Evolutionary conservation across 1,140 invertebrate genomes (phyloP).

Genomic region (Leptoteleia sp.): DNA sequence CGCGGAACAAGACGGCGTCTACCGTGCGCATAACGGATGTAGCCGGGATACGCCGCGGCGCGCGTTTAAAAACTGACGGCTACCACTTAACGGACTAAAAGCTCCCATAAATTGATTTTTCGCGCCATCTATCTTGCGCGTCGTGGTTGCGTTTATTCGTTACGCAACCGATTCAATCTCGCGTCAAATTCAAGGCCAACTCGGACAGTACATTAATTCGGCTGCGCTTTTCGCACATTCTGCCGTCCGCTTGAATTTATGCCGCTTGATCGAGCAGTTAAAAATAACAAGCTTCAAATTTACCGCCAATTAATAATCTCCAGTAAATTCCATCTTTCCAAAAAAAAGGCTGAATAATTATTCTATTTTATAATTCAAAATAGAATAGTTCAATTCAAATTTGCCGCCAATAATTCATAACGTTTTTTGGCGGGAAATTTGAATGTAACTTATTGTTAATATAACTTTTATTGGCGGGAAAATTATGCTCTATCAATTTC

Average conservation of each 20-base stretch:
- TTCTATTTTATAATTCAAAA: no score
- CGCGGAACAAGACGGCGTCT: conserved; percentile 53
- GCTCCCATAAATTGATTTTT: conserved; percentile 56
- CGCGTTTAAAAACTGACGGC: conserved; percentile 53
- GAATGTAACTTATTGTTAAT: neutral
- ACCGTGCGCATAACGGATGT: conserved; percentile 48
- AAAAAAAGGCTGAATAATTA: no score
- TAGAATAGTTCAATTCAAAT: no score
- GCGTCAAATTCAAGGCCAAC: conserved; percentile 12
- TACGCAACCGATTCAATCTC: conserved; percentile 36
- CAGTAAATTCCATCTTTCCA: no score
- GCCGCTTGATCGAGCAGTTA: no score
- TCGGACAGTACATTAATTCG: neutral
- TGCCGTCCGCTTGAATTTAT: no score
- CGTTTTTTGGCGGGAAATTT: conserved; percentile 16
- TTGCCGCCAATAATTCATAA: neutral
- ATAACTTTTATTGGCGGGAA: no score
- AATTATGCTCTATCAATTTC: neutral
- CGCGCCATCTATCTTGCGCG: conserved; percentile 48
- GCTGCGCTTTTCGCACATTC: no score
- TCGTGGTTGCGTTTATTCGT: conserved; percentile 20
- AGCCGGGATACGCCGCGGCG: conserved; percentile 27
- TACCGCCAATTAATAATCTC: no score
- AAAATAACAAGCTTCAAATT: no score
- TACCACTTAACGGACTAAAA: conserved; percentile 54